Evolutionary conservation across 2,113 vertebrate species (phyloP).

Genomic region (Xiphophorus couchianus): DNA sequence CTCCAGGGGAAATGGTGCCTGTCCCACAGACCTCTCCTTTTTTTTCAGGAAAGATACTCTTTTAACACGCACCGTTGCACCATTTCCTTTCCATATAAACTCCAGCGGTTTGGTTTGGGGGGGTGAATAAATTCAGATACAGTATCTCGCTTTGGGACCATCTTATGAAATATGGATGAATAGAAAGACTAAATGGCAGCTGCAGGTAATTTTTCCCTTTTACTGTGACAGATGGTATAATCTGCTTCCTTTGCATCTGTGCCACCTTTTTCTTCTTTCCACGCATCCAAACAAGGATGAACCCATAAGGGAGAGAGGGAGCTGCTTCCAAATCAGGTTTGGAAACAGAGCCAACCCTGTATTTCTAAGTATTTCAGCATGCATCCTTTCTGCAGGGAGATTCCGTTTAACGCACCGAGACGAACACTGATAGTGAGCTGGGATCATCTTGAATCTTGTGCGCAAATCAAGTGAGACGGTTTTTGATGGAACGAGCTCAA

Average conservation of each 20-base stretch:
- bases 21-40: constrained; percentile 17
- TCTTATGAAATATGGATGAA: constrained; percentile 71
- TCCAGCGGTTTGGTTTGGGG: constrained; percentile 28
- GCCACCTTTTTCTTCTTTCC: constrained; percentile 52
- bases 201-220: constrained; percentile 62
- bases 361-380: constrained; percentile 62
- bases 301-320: constrained; percentile 41
- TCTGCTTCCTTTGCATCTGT: constrained; percentile 49
- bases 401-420: constrained; percentile 16
- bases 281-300: constrained; percentile 41
- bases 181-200: constrained; percentile 56
- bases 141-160: constrained; percentile 57
- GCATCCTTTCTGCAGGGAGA: constrained; percentile 29
- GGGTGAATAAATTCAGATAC: constrained; percentile 59
- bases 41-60: constrained; percentile 22
- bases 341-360: constrained; percentile 36
- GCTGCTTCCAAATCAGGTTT: constrained; percentile 44
- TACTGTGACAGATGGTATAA: constrained; percentile 34
- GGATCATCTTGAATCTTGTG: constrained; percentile 35
- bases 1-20: constrained; percentile 1
- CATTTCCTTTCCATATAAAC: constrained; percentile 32
- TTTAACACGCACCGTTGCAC: constrained; percentile 34
- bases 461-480: constrained; percentile 8
- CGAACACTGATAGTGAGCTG: neutral
- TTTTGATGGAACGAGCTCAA: neutral